Evolutionary conservation across 1,140 invertebrate genomes (phyloP).

Genomic region (Seison nebaliae): DNA sequence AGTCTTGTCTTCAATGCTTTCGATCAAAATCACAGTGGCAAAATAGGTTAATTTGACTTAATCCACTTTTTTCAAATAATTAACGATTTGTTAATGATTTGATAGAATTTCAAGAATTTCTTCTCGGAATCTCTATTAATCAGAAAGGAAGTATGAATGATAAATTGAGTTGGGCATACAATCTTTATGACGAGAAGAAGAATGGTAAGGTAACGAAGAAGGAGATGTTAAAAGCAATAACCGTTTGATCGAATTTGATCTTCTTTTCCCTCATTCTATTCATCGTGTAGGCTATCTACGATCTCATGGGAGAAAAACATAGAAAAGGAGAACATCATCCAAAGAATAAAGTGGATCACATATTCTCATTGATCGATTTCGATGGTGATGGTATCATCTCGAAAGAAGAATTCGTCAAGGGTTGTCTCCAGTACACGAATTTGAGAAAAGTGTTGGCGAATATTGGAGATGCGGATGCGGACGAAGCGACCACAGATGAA

Average conservation of each 20-base stretch:
- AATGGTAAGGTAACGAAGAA: slow-evolving; percentile 10
- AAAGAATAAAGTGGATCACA: slow-evolving; percentile 4
- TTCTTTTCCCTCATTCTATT: background rate
- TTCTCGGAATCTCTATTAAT: slow-evolving; percentile 30
- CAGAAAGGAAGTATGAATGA: slow-evolving; percentile 14
- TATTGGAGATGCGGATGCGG: no score
- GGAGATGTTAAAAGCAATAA: slow-evolving; percentile 10
- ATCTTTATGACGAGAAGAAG: slow-evolving; percentile 9
- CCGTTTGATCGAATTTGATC: no score
- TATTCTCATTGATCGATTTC: slow-evolving; percentile 7
- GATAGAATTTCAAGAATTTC: slow-evolving; percentile 45
- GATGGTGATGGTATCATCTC: slow-evolving; percentile 5
- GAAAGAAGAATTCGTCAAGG: slow-evolving; percentile 12
- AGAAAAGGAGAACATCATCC: slow-evolving; percentile 9
- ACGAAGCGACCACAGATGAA: no score
- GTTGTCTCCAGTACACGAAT: slow-evolving; percentile 10
- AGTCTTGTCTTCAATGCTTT: slow-evolving; percentile 5
- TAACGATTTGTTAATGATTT: no score
- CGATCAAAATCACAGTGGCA: slow-evolving; percentile 6
- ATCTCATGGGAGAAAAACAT: slow-evolving; percentile 8
- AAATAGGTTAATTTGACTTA: background rate
- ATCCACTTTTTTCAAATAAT: background rate
- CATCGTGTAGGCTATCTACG: slow-evolving; percentile 12
- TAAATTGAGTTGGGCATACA: slow-evolving; percentile 8
- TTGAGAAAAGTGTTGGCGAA: slow-evolving; percentile 9